Evolutionary conservation across 2,113 vertebrate genomes (phyloP), one percentile per base, ranked within the genome.

Genomic region (Tetrao urogallus): DNA sequence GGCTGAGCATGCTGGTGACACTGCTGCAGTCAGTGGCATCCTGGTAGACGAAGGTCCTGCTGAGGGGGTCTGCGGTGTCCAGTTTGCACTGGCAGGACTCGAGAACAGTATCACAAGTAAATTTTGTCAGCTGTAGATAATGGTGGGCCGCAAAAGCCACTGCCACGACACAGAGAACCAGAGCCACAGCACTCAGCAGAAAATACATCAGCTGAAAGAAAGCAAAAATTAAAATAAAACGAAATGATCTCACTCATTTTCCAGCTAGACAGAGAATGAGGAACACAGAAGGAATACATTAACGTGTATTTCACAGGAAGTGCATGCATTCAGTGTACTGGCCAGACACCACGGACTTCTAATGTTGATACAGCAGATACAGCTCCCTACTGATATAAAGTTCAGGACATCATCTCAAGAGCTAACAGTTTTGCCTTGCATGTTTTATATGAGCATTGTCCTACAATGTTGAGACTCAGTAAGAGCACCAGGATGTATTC

Each of bases 151-250:
- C 98, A 25, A 99, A 99, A 1, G 99, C 98, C 73, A 98, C 96
- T 0, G 98, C 99, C 97, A 99, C 77, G 73, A 99, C 95, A 1
- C 98, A 99, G 43, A 98, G 97, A 20, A 98, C 96, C 97, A 99
- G 95, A 71, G 98, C 98, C 21, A 98, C 83, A 25, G 98, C 96
- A 2, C 98, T 99, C 96, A 99, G 97, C 91, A 99, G n/a, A 65
- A 99, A 99, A 96, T 99, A 99, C 10, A 98, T 77, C 38, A 99
- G 95, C 99, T 99, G 98, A 13, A 93, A 94, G 70, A 90, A 47
- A 96, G 48, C 24, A 27, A 32, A 54, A 56, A 28, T 14, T 19
- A 18, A 30, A 8, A 22, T 7, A 6, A 6, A 30, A 13, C 11
- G 8, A 25, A 17, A 1, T 1, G 4, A 11, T 11, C 5, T 22